A percentile compares a stretch with the other conserved stretches of the same genome.
Conservation (phyloP, 2,888 invertebrate genomes). For the Dichetophora obliterata region DNA sequence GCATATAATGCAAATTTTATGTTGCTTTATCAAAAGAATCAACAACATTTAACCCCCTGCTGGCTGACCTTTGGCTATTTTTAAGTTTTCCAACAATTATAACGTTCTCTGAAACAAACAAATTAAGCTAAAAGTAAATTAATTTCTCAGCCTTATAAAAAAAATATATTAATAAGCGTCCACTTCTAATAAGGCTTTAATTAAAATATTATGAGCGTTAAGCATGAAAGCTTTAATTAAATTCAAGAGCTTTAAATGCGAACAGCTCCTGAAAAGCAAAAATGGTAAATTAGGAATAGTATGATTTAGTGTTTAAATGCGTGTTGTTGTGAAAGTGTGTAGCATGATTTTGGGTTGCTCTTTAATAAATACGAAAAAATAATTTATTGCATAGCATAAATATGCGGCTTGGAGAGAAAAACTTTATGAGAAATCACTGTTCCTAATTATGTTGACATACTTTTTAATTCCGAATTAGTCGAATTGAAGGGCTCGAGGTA, state of each 20-base stretch:
- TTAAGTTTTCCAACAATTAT: neutral
- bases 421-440: too few species aligned
- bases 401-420: too few species aligned
- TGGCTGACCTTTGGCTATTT: neutral
- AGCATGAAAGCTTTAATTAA: constrained; percentile 7
- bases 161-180: too few species aligned
- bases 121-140: too few species aligned
- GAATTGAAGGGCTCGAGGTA: too few species aligned
- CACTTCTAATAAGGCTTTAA: constrained; percentile 12
- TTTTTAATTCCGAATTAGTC: too few species aligned
- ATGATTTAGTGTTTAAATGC: neutral
- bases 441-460: too few species aligned
- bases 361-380: too few species aligned
- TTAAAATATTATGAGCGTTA: constrained; percentile 12
- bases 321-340: neutral
- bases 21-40: neutral
- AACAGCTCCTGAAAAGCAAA: neutral
- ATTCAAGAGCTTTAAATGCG: neutral
- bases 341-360: neutral
- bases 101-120: too few species aligned
- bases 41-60: constrained; percentile 1
- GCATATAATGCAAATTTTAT: constrained; percentile 10
- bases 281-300: neutral
- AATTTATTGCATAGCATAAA: too few species aligned
- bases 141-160: too few species aligned